phyloP scores from a whole-genome alignment of 2,888 invertebrate genomes.

The Epinotia nisella region DNA sequence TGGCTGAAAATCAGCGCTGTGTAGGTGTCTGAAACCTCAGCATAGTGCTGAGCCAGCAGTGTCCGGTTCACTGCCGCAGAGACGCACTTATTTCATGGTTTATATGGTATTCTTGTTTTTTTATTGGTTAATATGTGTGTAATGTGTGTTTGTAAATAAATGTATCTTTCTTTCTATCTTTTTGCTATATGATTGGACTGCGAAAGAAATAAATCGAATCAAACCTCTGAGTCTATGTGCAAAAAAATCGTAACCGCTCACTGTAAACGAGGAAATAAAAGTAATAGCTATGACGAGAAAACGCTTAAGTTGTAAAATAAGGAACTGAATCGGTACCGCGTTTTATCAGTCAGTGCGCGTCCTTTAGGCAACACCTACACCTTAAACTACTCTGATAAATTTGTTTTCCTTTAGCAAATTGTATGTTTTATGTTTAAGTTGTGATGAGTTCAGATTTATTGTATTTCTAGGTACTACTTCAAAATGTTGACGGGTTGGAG shows the following conservation, averaged over 20 bases:
- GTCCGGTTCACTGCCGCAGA: too few species aligned
- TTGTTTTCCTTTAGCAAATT: not conserved
- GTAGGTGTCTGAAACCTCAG: too few species aligned
- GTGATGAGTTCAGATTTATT: constrained; percentile 48
- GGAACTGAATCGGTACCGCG: constrained; percentile 23
- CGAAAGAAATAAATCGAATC: not conserved
- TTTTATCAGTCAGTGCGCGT: constrained; percentile 30
- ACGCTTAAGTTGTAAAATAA: constrained; percentile 26
- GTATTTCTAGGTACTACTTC: constrained; percentile 59
- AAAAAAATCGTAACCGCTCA: constrained; percentile 30
- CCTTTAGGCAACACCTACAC: constrained; percentile 31
- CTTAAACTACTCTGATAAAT: constrained; percentile 3
- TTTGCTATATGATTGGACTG: not conserved
- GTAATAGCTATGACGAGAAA: constrained; percentile 24
- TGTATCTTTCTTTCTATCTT: too few species aligned
- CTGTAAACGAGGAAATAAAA: constrained; percentile 36
- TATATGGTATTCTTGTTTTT: too few species aligned
- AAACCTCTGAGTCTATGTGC: not conserved
- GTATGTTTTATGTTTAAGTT: constrained; percentile 20
- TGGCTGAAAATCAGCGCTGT: too few species aligned
- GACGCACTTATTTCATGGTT: too few species aligned
- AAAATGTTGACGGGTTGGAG: constrained; percentile 80
- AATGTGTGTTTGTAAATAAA: too few species aligned
- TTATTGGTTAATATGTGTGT: too few species aligned
- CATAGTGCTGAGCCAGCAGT: too few species aligned